Percentiles rank a stretch among this genome's conserved stretches.
Evolutionary conservation across 2,113 vertebrate species (phyloP).

Genomic region (Ivindomyrus marchei): DNA sequence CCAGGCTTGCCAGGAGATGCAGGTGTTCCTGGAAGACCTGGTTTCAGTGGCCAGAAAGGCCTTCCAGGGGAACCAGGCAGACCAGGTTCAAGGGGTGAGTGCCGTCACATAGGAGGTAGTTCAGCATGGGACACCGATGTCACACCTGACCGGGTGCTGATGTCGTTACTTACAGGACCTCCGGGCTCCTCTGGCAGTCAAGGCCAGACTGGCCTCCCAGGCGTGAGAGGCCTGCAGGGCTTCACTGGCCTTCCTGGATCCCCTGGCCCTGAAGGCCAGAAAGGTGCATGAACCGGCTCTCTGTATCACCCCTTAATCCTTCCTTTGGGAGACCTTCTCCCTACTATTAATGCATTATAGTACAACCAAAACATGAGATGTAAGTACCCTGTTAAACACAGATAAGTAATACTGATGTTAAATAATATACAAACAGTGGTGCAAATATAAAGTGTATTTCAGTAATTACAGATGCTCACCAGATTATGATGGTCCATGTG

Average conservation of each 20-base stretch:
- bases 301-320: neutral
- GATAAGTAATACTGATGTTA: neutral
- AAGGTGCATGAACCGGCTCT: neutral
- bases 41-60: constrained; percentile 68
- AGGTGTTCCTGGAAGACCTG: constrained; percentile 66
- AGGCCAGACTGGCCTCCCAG: constrained; percentile 67
- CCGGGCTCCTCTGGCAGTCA: constrained; percentile 64
- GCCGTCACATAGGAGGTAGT: neutral
- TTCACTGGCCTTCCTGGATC: constrained; percentile 55
- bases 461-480: neutral
- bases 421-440: neutral
- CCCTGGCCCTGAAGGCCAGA: constrained; percentile 51
- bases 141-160: neutral
- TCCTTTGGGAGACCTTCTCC: neutral
- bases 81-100: constrained; percentile 70
- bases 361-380: neutral
- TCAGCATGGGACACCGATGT: neutral
- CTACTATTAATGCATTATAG: neutral
- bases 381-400: neutral
- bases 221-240: constrained; percentile 66
- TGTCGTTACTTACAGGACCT: constrained; percentile 54
- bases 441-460: neutral
- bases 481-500: too few relatives aligned
- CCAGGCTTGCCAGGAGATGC: constrained; percentile 65
- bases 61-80: constrained; percentile 67